A percentile compares a stretch with the other conserved stretches of the same genome.
Conservation (phyloP, 1,140 invertebrate genomes). For the Venturia canescens region DNA sequence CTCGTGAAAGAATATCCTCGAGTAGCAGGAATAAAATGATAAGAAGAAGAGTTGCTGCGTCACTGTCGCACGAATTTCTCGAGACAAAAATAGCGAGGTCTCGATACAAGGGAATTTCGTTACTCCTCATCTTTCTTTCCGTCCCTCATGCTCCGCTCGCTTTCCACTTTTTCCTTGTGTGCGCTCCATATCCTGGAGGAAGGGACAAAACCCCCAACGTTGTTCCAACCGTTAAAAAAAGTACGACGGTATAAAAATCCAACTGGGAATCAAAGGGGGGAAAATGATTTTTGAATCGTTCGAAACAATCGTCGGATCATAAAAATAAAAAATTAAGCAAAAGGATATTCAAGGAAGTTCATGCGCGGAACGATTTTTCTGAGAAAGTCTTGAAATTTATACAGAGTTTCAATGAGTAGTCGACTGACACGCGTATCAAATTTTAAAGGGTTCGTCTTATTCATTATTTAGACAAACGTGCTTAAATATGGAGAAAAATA, state of each 20-base stretch:
- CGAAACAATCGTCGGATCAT: background rate
- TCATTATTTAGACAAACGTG: too few species aligned
- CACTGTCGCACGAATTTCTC: background rate
- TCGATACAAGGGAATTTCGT: background rate
- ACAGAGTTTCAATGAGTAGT: too few species aligned
- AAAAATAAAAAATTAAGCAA: background rate
- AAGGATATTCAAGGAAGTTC: too few species aligned
- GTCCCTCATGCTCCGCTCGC: background rate
- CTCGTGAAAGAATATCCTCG: background rate
- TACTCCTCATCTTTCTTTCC: background rate
- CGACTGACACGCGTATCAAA: too few species aligned
- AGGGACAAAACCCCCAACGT: background rate
- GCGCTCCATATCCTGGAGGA: background rate
- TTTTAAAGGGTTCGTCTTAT: too few species aligned
- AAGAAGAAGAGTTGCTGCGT: background rate
- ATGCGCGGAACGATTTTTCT: too few species aligned
- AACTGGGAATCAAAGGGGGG: background rate
- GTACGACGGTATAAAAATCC: background rate
- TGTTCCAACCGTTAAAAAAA: background rate
- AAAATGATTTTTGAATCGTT: background rate
- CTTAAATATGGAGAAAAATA: too few species aligned
- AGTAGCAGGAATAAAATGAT: background rate
- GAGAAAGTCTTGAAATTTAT: too few species aligned
- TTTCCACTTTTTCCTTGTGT: background rate
- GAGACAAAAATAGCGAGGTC: background rate